Base-by-base conservation (phyloP, 2,888 invertebrate genomes). In the Harpalus rufipes region DNA sequence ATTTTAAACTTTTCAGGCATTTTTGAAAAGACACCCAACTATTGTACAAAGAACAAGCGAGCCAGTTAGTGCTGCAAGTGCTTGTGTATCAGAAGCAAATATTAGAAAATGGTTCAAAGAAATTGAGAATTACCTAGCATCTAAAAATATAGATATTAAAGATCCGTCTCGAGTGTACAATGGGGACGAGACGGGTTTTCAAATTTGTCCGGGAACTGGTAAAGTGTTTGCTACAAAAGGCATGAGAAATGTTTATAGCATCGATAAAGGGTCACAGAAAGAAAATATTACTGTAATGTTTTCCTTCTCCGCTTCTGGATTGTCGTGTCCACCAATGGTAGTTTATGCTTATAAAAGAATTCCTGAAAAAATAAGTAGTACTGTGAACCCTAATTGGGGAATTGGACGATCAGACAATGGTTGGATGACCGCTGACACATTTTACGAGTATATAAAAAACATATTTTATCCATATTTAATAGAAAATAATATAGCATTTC, bases 351-450 rank as follows among this genome's bases (percentile, higher is more conserved):
- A 88, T 59, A 86, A 88, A 78, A 86, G 87, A 87, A 87, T 89
- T 32, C 87, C 88, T 56, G 86, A 87, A 87, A 88, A 88, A 87
- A 86, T 86, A 58, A 39, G 68, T 18, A 51, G 25, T 56, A 68
- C 86, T n/a, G 85, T 87, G 59, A 87, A 87, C 12, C 82, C 86
- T 86, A 86, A 85, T 8, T 89, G 89, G 89, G 88, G 87, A 39
- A 86, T 87, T 61, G 88, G 88, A 7, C 80, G 87, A 84, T 87
- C 87, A 81, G 89, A 89, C n/a, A 88, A 87, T 86, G 89, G 89
- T 3, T 88, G 88, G 88, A 89, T 89, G 89, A 89, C 88, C 10
- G 83, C 87, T 14, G 86, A 88, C 86, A 86, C 87, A 8, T 89
- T 89, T 86, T 89, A 87, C 85, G 87, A 89, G 78, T 89, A 88